Conservation (phyloP, 2,888 invertebrate genomes). For the Cataglyphis livida region DNA sequence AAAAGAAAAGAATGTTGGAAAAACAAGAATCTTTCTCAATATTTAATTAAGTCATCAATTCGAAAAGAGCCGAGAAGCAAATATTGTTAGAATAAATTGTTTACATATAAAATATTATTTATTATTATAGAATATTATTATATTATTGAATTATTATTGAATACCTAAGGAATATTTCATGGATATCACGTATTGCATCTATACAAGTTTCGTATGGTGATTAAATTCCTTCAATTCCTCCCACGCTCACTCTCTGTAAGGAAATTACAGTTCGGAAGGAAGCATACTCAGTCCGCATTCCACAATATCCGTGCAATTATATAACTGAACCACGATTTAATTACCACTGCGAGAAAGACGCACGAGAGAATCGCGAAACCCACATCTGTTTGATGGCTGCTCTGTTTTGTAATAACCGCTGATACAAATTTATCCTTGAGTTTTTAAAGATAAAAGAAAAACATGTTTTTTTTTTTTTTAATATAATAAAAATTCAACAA, state of each 20-base stretch:
- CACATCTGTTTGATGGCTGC: background rate
- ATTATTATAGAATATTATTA: background rate
- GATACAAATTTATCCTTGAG: background rate
- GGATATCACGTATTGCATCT: background rate
- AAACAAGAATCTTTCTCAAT: background rate
- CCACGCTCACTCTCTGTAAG: conserved; percentile 30
- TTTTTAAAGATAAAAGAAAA: background rate
- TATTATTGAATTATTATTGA: background rate
- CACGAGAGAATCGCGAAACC: background rate
- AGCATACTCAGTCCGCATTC: conserved; percentile 32
- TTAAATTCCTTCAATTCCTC: background rate
- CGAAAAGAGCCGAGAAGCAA: background rate
- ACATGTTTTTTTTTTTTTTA: background rate
- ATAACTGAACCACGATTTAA: conserved; percentile 49
- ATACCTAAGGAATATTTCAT: background rate
- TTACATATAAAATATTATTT: background rate
- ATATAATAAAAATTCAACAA: background rate
- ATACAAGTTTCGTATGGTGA: background rate
- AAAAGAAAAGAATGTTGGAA: background rate
- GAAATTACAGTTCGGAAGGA: conserved; percentile 17
- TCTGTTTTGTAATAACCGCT: background rate
- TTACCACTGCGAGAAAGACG: conserved; percentile 11
- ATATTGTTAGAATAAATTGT: background rate
- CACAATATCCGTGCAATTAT: conserved; percentile 37
- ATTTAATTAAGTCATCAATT: background rate